Conservation (phyloP, 2,888 invertebrate genomes). For the Diarsia brunnea region DNA sequence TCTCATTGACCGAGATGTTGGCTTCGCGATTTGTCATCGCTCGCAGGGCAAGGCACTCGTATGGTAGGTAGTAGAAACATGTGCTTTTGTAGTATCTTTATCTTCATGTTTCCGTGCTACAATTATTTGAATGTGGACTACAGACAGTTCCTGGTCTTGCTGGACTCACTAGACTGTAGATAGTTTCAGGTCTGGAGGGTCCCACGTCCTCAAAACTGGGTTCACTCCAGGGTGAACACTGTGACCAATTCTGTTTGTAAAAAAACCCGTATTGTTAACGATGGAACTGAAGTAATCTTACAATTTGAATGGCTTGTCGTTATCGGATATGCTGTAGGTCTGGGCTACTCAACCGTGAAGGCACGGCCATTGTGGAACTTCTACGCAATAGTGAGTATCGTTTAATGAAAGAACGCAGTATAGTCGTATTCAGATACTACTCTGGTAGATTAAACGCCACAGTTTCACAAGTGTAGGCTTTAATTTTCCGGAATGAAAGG, state of each 20-base stretch:
- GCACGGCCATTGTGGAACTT: conserved; percentile 37
- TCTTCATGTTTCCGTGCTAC: background rate
- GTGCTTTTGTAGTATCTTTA: conserved; percentile 7
- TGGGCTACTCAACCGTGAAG: conserved; percentile 45
- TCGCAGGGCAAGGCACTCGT: conserved; percentile 11
- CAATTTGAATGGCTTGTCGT: conserved; percentile 33
- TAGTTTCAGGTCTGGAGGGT: background rate
- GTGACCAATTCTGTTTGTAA: background rate
- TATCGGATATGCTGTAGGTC: conserved; percentile 37
- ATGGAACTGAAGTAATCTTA: conserved; percentile 26
- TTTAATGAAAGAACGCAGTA: conserved; percentile 18
- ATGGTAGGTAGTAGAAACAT: conserved; percentile 6
- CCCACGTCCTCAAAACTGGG: too few relatives aligned
- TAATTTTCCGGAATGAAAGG: background rate
- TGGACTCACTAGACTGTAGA: background rate
- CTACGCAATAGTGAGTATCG: conserved; percentile 20
- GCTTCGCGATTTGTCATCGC: conserved; percentile 39
- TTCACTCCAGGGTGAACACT: too few relatives aligned
- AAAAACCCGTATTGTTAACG: conserved; percentile 17
- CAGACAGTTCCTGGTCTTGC: background rate
- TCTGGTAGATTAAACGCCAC: background rate
- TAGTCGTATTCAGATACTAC: background rate
- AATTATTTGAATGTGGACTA: background rate
- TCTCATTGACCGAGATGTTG: conserved; percentile 39
- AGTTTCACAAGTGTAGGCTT: background rate